Conservation (phyloP, 2,113 vertebrate genomes). For the Dolichotis patagonum region DNA sequence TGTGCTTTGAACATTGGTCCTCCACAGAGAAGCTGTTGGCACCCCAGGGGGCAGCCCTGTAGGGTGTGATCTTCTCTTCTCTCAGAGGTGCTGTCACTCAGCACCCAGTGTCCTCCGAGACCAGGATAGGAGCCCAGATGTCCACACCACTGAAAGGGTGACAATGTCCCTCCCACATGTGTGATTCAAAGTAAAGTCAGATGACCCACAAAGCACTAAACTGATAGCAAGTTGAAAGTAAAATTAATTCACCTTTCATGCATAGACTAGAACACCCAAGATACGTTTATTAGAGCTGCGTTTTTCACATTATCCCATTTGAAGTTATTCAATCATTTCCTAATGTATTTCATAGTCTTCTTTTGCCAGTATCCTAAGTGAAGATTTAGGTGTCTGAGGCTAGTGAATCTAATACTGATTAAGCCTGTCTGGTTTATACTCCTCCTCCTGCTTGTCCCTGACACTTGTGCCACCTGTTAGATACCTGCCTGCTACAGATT, state of each 20-base stretch:
- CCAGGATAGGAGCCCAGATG: neutral
- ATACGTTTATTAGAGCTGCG: neutral
- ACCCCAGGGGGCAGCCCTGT: no score
- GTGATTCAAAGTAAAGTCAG: conserved; percentile 16
- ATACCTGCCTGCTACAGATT: neutral
- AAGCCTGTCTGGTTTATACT: neutral
- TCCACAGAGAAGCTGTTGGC: neutral
- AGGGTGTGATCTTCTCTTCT: neutral
- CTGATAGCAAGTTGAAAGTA: neutral
- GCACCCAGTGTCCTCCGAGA: neutral
- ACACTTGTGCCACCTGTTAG: neutral
- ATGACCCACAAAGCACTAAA: neutral
- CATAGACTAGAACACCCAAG: neutral
- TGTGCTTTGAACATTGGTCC: neutral
- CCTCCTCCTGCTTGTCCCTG: no score
- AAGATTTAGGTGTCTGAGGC: neutral
- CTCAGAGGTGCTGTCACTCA: neutral
- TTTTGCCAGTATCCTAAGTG: neutral
- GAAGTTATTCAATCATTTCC: neutral
- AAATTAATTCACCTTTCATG: neutral
- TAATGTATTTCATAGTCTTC: neutral
- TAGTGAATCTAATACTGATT: neutral
- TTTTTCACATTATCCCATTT: neutral
- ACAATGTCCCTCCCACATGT: neutral
- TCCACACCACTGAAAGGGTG: neutral